Evolutionary conservation across 2,888 invertebrate genomes (phyloP).

Genomic region (Bombylius major): DNA sequence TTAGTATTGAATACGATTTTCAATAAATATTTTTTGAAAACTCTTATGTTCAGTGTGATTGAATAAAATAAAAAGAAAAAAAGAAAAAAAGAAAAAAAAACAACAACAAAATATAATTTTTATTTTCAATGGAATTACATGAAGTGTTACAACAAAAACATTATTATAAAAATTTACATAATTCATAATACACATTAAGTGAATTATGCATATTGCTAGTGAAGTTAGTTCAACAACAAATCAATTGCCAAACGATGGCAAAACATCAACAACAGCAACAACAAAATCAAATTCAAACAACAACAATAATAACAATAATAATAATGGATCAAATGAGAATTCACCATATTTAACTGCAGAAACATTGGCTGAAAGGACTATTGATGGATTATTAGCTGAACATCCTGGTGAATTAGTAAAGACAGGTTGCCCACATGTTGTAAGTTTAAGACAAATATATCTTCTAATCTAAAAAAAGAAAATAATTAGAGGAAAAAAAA

Average conservation of each 20-base stretch:
- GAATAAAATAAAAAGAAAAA: too few species aligned
- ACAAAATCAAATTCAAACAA: constrained; percentile 13
- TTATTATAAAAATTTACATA: not conserved
- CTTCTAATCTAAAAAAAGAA: not conserved
- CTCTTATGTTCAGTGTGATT: too few species aligned
- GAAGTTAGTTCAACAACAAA: constrained; percentile 63
- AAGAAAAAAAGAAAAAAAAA: too few species aligned
- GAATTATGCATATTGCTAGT: constrained; percentile 62
- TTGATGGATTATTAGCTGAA: constrained; percentile 74
- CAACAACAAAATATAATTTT: too few species aligned
- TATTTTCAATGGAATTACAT: not conserved
- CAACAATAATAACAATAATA: constrained; percentile 22
- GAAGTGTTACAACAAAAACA: not conserved
- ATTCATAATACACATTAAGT: constrained; percentile 14
- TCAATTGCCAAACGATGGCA: constrained; percentile 20
- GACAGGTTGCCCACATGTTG: constrained; percentile 90
- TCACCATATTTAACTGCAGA: constrained; percentile 58
- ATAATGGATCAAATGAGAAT: constrained; percentile 26
- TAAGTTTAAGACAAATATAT: constrained; percentile 34
- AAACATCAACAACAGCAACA: not conserved
- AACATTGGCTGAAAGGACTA: constrained; percentile 66
- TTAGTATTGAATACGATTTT: too few species aligned
- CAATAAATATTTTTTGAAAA: too few species aligned
- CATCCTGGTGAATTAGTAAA: constrained; percentile 86
- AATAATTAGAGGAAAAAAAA: not conserved